Evolutionary conservation across 2,888 invertebrate species (phyloP).

Genomic region (Chrysina gloriosa): DNA sequence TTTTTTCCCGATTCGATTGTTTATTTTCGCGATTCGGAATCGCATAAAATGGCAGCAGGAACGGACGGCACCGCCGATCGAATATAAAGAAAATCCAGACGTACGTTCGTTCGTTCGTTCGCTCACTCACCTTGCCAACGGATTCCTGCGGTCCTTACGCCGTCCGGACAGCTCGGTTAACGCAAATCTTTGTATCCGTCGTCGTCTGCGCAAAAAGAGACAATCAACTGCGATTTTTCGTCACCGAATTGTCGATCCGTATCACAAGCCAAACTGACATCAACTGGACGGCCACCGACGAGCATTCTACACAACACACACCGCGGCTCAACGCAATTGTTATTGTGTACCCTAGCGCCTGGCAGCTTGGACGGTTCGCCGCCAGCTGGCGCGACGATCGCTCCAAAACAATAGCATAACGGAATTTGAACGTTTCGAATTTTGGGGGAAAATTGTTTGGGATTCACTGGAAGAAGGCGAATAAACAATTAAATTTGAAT

Average conservation of each 20-base stretch:
- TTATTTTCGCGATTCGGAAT: conserved; percentile 2
- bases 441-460: no score
- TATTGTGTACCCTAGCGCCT: no score
- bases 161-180: not conserved
- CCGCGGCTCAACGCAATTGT: no score
- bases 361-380: no score
- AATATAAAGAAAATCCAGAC: conserved; percentile 13
- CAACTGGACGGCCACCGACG: no score
- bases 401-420: no score
- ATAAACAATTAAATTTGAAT: no score
- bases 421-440: no score
- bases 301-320: no score
- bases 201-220: not conserved
- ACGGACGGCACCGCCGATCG: not conserved
- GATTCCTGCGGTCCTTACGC: not conserved
- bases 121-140: not conserved
- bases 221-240: conserved; percentile 50
- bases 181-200: conserved; percentile 10
- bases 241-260: conserved; percentile 53
- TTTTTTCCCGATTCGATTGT: conserved; percentile 10
- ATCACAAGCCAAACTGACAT: conserved; percentile 44
- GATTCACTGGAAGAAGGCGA: no score
- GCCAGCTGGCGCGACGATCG: no score
- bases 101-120: not conserved
- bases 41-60: conserved; percentile 16